These are phyloP conservation scores for Euplexia lucipara DNA, from an alignment of 2,888 invertebrate species.

Conservation along the genomic window DNA sequence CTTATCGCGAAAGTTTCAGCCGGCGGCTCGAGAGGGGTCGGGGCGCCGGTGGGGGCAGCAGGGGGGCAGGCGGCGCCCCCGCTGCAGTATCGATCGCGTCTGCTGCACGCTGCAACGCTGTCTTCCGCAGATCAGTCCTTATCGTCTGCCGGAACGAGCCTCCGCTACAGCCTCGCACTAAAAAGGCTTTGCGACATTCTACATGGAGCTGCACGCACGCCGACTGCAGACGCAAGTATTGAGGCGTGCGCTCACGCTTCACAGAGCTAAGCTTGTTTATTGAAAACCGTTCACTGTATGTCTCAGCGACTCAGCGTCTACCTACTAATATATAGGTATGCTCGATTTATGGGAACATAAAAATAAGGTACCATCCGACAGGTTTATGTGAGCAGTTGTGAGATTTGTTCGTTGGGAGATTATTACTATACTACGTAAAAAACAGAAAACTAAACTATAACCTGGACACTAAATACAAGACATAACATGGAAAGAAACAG, in stretches of 20 bases:
- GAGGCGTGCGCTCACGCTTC: slow-evolving; percentile 77
- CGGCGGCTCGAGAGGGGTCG: slow-evolving; percentile 73
- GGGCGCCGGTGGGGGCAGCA: slow-evolving; percentile 54
- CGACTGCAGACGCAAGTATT: slow-evolving; percentile 71
- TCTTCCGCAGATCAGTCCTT: slow-evolving; percentile 90
- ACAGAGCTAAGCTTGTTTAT: slow-evolving; percentile 79
- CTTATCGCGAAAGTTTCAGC: slow-evolving; percentile 91
- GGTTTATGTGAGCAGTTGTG: slow-evolving; percentile 49
- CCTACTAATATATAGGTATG: slow-evolving; percentile 64
- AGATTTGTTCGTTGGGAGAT: slow-evolving; percentile 28
- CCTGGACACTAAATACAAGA: slow-evolving; percentile 28
- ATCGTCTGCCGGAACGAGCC: slow-evolving; percentile 86
- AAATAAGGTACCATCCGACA: slow-evolving; percentile 58
- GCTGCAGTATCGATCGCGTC: slow-evolving; percentile 90
- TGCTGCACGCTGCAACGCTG: slow-evolving; percentile 88
- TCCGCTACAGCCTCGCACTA: slow-evolving; percentile 74
- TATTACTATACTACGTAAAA: slow-evolving; percentile 24
- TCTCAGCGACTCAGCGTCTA: slow-evolving; percentile 66
- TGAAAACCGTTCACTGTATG: slow-evolving; percentile 75
- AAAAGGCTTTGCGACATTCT: slow-evolving; percentile 82
- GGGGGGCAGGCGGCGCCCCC: slow-evolving; percentile 68
- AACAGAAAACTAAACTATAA: slow-evolving; percentile 12
- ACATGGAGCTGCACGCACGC: slow-evolving; percentile 75
- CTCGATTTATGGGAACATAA: slow-evolving; percentile 70
- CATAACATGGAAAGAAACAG: slow-evolving; percentile 50